Base-by-base conservation (phyloP, 2,888 invertebrate genomes). In the Cheilosia urbana region DNA sequence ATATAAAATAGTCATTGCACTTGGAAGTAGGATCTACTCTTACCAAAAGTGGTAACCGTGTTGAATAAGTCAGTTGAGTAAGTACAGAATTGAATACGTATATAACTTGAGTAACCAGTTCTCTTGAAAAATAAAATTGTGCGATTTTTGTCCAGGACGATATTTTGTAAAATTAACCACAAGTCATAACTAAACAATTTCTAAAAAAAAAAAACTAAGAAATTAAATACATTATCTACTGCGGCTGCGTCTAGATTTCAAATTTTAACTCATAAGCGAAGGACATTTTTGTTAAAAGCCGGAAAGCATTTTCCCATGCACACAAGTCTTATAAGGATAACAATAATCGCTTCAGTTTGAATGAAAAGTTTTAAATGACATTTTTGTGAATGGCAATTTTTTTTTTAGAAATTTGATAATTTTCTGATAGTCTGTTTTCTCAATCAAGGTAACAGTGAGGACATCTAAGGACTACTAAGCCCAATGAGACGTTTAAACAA, bases 201-300 rank as follows among this genome's bases (percentile, higher is more conserved):
- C 30, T 27, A 55, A 24, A 19, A 37, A 45, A 34, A 45, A 45
- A 21, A 13, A n/a, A n/a, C n/a, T 19, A 45, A 3, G 11, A 40
- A 51, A n/a, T 49, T 24, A 40, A 5, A 47, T 58, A 42, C 30
- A 27, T n/a, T 53, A n/a, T 37, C 51, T 62, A 27, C 51, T 42
- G 51, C 45, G 53, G 62, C 53, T 72, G 72, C 60, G 42, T 55
- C 34, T 42, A 53, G 19, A 27, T n/a, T 30, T 27, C 40, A 53
- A 45, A 27, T n/a, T 30, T 27, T 51, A 53, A 45, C 40, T 53
- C 42, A 53, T 53, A 42, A 60, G 53, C 27, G 62, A 45, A 53
- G 62, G 53, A 72, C 62, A 62, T 72, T 72, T 42, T 19, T 53
- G 62, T 3, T 62, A 34, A 37, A 37, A 62, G 62, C 72, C 42